Evolutionary conservation across 2,797 vertebrate species (phyloP).

Genomic region (Myotis planiceps): DNA sequence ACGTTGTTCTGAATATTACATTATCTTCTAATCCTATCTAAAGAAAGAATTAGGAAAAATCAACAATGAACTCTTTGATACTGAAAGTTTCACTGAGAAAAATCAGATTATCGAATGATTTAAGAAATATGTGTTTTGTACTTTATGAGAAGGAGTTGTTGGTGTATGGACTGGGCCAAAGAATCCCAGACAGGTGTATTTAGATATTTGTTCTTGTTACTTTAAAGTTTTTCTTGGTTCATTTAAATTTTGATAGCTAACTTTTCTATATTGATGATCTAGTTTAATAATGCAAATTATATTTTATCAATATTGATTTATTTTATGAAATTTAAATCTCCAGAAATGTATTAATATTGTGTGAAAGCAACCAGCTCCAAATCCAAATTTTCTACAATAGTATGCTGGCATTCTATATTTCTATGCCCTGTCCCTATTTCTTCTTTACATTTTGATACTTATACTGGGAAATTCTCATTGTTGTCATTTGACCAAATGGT

Average conservation of each 20-base stretch:
- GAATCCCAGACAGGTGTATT: not conserved
- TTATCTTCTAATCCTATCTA: not conserved
- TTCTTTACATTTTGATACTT: not conserved
- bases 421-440: not conserved
- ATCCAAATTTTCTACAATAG: not conserved
- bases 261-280: not conserved
- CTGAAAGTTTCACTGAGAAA: not conserved
- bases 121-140: not conserved
- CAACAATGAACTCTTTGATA: not conserved
- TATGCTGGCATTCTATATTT: not conserved
- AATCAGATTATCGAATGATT: not conserved
- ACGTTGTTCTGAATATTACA: not conserved
- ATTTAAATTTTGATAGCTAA: not conserved
- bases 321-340: not conserved
- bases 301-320: constrained; percentile 21
- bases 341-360: not conserved
- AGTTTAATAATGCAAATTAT: not conserved
- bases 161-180: not conserved
- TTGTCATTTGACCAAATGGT: not conserved
- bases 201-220: not conserved
- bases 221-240: not conserved
- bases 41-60: not conserved
- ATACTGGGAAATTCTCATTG: not conserved
- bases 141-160: not conserved
- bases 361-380: not conserved